These are phyloP conservation scores for Brachionus plicatilis DNA, from an alignment of 1,140 invertebrate genomes.

Conservation along the genomic window DNA sequence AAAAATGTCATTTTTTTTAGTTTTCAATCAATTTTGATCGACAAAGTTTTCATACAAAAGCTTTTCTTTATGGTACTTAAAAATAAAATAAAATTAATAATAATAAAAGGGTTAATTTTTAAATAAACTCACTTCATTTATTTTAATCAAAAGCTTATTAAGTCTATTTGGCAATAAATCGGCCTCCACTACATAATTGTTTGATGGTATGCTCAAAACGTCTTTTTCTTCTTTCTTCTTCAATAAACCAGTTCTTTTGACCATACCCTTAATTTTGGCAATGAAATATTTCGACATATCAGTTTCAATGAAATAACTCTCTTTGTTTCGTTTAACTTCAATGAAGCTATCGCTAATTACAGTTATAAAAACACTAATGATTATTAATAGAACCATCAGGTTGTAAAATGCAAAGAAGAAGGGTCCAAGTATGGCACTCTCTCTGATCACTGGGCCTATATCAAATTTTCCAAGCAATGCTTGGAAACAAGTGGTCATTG, in stretches of 20 bases:
- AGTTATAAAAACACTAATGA: slow-evolving; percentile 46
- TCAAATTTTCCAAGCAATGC: slow-evolving; percentile 38
- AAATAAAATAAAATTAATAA: background rate
- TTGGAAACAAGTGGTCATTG: slow-evolving; percentile 48
- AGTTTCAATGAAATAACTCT: background rate
- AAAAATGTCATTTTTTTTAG: background rate
- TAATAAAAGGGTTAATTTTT: background rate
- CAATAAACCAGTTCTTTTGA: background rate
- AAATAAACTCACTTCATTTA: background rate
- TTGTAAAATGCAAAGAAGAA: slow-evolving; percentile 45
- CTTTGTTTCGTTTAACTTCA: slow-evolving; percentile 42
- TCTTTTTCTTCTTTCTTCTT: background rate
- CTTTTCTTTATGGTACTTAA: background rate
- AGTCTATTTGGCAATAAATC: slow-evolving; percentile 17
- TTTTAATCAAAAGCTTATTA: background rate
- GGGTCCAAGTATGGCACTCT: slow-evolving; percentile 40
- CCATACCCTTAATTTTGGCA: background rate
- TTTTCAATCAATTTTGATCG: background rate
- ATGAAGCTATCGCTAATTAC: slow-evolving; percentile 45
- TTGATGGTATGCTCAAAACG: background rate
- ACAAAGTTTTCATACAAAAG: background rate
- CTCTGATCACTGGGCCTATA: background rate
- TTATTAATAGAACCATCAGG: slow-evolving; percentile 44
- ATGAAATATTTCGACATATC: slow-evolving; percentile 30
- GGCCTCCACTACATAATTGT: background rate